These are phyloP conservation scores for Phenacoccus solenopsis DNA, from an alignment of 1,140 invertebrate genomes.

Conservation along the genomic window DNA sequence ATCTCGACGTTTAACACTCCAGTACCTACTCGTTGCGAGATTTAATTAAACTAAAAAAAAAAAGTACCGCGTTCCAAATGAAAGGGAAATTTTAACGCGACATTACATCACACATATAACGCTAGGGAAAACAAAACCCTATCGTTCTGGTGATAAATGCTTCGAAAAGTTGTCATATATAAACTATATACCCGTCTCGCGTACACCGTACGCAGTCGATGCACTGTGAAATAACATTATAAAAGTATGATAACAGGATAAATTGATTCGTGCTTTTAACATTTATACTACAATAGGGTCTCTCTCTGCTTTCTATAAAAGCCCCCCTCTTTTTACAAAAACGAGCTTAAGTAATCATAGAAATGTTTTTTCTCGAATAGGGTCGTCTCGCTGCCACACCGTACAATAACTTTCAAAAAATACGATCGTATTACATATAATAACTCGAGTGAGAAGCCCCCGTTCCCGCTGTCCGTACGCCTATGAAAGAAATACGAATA, in stretches of 20 bases:
- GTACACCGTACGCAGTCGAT: too few species aligned
- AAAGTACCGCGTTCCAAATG: too few species aligned
- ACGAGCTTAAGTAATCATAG: neutral
- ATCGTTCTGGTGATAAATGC: neutral
- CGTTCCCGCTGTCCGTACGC: neutral
- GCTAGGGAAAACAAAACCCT: too few species aligned
- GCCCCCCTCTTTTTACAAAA: neutral
- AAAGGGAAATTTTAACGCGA: too few species aligned
- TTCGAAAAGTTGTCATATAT: neutral
- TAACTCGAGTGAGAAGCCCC: too few species aligned
- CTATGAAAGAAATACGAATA: neutral
- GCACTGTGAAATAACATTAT: neutral
- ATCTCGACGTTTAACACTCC: too few species aligned
- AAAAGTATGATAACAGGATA: neutral
- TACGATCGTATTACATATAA: neutral
- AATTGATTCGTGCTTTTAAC: neutral
- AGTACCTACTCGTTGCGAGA: too few species aligned
- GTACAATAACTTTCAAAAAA: neutral
- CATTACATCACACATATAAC: too few species aligned
- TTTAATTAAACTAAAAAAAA: too few species aligned
- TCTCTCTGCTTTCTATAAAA: too few species aligned
- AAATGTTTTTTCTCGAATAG: neutral
- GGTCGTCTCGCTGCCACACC: too few species aligned
- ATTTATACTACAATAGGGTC: neutral
- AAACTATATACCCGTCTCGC: too few species aligned